These are phyloP conservation scores for Tenualosa ilisha DNA, from an alignment of 2,797 vertebrate genomes.

Conservation along the genomic window DNA sequence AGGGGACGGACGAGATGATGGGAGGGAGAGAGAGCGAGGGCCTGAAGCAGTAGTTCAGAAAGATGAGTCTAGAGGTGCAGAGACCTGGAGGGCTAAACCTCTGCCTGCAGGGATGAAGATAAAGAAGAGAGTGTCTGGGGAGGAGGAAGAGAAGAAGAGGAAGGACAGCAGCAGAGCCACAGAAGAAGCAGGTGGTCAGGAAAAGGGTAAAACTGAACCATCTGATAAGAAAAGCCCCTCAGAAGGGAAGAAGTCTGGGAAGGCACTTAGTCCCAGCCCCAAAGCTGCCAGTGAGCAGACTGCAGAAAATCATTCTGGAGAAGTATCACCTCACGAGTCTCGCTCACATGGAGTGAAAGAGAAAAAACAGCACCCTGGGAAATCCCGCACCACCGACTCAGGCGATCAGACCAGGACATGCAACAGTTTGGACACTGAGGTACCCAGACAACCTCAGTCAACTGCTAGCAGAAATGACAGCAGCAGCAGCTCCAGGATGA, in stretches of 20 bases:
- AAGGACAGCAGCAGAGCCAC: constrained; percentile 1
- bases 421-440: not conserved
- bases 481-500: not conserved
- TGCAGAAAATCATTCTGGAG: not conserved
- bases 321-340: not conserved
- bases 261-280: not conserved
- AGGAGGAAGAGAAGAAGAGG: constrained; percentile 55
- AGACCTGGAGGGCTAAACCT: constrained; percentile 58
- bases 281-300: not conserved
- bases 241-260: not conserved
- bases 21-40: too few relatives aligned
- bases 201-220: constrained; percentile 13
- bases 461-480: not conserved
- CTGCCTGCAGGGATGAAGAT: constrained; percentile 67
- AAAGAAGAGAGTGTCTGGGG: constrained; percentile 65
- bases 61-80: constrained; percentile 49
- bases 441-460: not conserved
- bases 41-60: constrained; percentile 37
- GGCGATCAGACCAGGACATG: not conserved
- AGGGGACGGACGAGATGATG: not conserved
- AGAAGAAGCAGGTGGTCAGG: not conserved
- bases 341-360: not conserved
- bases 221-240: constrained; percentile 13
- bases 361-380: not conserved
- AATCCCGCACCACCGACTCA: not conserved